These are phyloP conservation scores for Cacoxenus indagator DNA, from an alignment of 2,888 invertebrate species.

Conservation along the genomic window DNA sequence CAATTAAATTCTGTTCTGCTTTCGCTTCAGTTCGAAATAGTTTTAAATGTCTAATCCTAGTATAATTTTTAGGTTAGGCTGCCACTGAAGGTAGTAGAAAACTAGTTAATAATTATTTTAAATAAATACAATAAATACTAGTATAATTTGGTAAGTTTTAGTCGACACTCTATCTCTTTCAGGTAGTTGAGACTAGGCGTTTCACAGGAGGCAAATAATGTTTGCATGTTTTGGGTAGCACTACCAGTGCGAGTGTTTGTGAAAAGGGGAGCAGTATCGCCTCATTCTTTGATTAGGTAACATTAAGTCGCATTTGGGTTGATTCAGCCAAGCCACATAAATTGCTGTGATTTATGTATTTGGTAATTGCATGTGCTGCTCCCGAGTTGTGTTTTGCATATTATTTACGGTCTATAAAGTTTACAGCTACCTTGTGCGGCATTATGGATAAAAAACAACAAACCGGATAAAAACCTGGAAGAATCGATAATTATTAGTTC, in stretches of 20 bases:
- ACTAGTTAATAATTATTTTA: too few relatives aligned
- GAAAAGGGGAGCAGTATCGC: neutral
- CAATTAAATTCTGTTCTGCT: neutral
- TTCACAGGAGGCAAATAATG: neutral
- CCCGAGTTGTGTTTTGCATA: neutral
- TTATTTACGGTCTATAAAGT: slow-evolving; percentile 15
- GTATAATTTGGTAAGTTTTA: too few relatives aligned
- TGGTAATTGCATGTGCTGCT: neutral
- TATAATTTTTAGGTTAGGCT: neutral
- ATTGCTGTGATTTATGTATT: neutral
- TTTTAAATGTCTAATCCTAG: neutral
- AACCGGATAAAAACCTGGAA: neutral
- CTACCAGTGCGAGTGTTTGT: neutral
- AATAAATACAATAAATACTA: too few relatives aligned
- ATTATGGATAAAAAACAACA: neutral
- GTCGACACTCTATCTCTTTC: neutral
- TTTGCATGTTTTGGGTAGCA: neutral
- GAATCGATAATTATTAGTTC: too few relatives aligned
- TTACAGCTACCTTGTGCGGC: slow-evolving; percentile 26
- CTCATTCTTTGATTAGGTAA: neutral
- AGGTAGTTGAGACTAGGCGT: neutral
- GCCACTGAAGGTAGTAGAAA: too few relatives aligned
- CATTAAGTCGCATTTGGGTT: neutral
- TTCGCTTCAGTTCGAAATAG: neutral
- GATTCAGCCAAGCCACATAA: neutral